These are phyloP conservation scores for Phodopus roborovskii DNA, from an alignment of 2,113 vertebrate species.

Conservation along the genomic window DNA sequence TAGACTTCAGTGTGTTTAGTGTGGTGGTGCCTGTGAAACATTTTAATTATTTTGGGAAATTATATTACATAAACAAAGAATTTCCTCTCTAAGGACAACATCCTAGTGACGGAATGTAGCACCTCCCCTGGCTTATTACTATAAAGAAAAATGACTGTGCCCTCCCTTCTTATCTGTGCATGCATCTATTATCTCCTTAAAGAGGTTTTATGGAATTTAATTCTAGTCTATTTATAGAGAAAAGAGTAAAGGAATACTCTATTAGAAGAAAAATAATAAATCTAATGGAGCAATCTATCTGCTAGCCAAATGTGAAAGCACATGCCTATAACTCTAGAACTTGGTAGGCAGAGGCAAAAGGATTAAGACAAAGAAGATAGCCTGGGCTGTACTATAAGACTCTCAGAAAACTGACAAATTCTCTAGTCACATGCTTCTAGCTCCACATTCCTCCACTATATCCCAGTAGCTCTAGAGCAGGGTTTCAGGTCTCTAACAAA, in stretches of 20 bases:
- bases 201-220: conserved; percentile 31
- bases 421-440: neutral
- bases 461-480: neutral
- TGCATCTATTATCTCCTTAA: neutral
- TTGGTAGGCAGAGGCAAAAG: neutral
- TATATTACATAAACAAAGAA: conserved; percentile 51
- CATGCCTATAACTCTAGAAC: neutral
- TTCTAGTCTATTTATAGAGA: conserved; percentile 1
- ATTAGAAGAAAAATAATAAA: neutral
- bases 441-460: neutral
- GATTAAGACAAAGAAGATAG: neutral
- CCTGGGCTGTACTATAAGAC: neutral
- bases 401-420: neutral
- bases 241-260: neutral
- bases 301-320: neutral
- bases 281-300: neutral
- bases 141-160: conserved; percentile 8
- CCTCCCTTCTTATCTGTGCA: neutral
- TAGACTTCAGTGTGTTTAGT: conserved; percentile 57
- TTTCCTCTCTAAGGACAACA: conserved; percentile 41
- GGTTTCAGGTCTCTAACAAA: neutral
- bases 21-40: conserved; percentile 26
- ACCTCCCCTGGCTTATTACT: neutral
- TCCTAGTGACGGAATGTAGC: neutral
- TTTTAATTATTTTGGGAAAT: conserved; percentile 58